Conservation (phyloP, 2,797 vertebrate genomes). For the Otolemur crassicaudatus region DNA sequence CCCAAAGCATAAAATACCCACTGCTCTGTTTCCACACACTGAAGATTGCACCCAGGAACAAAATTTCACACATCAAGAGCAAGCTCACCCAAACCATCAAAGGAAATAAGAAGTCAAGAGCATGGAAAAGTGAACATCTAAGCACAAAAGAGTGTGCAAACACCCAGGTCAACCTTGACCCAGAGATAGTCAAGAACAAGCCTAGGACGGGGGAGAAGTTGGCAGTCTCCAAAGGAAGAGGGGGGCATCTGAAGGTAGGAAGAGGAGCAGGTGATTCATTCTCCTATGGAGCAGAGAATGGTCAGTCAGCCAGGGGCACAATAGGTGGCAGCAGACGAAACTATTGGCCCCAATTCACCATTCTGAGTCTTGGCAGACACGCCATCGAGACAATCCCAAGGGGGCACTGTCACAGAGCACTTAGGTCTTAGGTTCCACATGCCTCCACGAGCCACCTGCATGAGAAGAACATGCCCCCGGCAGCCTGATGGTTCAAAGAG, state of each 20-base stretch:
- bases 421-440: background rate
- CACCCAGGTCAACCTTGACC: background rate
- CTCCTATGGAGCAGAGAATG: background rate
- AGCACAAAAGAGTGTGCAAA: background rate
- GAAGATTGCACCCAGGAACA: background rate
- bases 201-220: background rate
- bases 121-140: background rate
- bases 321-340: background rate
- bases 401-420: background rate
- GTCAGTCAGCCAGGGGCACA: background rate
- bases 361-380: background rate
- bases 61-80: background rate
- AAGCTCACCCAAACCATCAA: background rate
- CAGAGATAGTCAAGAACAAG: background rate
- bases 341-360: background rate
- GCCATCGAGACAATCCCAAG: background rate
- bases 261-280: background rate
- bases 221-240: background rate
- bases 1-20: background rate
- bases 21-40: background rate
- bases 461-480: background rate
- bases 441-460: background rate
- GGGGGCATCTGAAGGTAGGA: background rate
- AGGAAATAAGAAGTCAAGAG: rapidly evolving
- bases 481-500: background rate